Base-by-base conservation (phyloP, 2,113 vertebrate species). In the Cavia aperea region DNA sequence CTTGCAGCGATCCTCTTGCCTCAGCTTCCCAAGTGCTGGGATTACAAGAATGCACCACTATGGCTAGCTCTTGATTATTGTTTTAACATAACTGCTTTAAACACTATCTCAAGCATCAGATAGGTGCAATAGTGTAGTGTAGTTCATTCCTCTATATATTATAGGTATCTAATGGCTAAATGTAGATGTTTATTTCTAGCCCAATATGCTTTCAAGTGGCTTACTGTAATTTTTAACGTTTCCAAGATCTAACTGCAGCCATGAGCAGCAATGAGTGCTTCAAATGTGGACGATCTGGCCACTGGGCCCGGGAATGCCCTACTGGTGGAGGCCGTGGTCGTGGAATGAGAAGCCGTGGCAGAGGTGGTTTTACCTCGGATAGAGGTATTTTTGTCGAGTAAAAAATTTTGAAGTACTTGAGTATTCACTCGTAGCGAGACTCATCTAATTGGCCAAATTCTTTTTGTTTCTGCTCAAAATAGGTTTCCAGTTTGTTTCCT, bases 211-310 rank as follows among this genome's bases (percentile, higher is more conserved):
- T 54, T 7, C 13, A 90, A 78, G 68, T 66, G 7, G 16, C 73
- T 13, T 75, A 43, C 65, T 62, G 0, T 36, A 86, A 7, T 95
- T 89, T 31, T 85, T 95, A 26, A 54, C 97, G 24, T 90, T 90
- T 92, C 88, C 58, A 96, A 96, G 97, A 93, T 90, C 95, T 97
- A 97, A 97, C 96, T 96, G 98, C 98, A 98, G 98, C 98, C 93
- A 98, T 98, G 98, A 99, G 98, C 98, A 98, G 98, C 98, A 99
- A 98, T 49, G 99, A 99, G 89, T 99, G 99, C 96, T 99, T 99
- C 97, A 99, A 99, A 96, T 99, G 99, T 97, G 99, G 99, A 96
- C 98, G 99, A 78, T 98, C 98, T 62, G 99, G 99, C 26, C 99
- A 99, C 95, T 99, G 99, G 99, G 98, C 99, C 93, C 98, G 99